Percentiles rank a stretch among this genome's conserved stretches.
These are phyloP conservation scores for Ormyrus rosae DNA, from an alignment of 2,888 invertebrate genomes.

Conservation along the genomic window DNA sequence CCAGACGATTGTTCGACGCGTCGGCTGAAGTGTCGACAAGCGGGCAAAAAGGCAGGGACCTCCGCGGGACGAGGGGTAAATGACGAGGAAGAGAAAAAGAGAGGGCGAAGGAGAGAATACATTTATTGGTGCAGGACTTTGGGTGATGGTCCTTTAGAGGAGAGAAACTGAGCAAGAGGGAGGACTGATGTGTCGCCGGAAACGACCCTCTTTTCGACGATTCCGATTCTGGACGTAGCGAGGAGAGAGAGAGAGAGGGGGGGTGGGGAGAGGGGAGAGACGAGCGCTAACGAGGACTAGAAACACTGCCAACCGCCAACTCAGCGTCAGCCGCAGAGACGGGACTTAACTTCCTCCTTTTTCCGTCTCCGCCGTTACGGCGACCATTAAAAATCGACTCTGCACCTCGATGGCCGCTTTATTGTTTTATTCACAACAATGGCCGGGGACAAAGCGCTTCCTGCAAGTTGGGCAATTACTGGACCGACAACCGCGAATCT, in stretches of 20 bases:
- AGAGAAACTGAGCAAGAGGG: not conserved
- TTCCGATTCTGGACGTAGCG: slow-evolving; percentile 48
- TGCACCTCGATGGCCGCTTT: slow-evolving; percentile 29
- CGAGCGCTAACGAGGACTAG: slow-evolving; percentile 67
- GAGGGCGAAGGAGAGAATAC: not conserved
- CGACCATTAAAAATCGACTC: slow-evolving; percentile 44
- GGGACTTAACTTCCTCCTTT: slow-evolving; percentile 45
- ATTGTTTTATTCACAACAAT: slow-evolving; percentile 45
- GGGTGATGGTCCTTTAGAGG: not conserved
- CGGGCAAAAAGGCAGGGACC: slow-evolving; percentile 8
- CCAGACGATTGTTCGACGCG: slow-evolving; percentile 53
- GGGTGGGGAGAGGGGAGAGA: slow-evolving; percentile 58
- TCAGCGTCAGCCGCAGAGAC: slow-evolving; percentile 68
- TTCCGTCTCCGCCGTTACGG: slow-evolving; percentile 27
- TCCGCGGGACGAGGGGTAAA: slow-evolving; percentile 7
- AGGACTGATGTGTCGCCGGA: slow-evolving; percentile 51
- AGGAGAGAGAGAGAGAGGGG: not conserved
- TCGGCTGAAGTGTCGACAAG: slow-evolving; percentile 65
- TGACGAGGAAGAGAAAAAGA: slow-evolving; percentile 40
- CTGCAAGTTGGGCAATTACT: not conserved
- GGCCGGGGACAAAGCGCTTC: not conserved
- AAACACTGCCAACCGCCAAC: slow-evolving; percentile 65
- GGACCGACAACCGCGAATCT: not conserved
- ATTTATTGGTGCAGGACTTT: too few species aligned
- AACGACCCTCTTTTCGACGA: slow-evolving; percentile 53